Conservation (phyloP, 2,113 vertebrate genomes). For the Ceyx melanurus region DNA sequence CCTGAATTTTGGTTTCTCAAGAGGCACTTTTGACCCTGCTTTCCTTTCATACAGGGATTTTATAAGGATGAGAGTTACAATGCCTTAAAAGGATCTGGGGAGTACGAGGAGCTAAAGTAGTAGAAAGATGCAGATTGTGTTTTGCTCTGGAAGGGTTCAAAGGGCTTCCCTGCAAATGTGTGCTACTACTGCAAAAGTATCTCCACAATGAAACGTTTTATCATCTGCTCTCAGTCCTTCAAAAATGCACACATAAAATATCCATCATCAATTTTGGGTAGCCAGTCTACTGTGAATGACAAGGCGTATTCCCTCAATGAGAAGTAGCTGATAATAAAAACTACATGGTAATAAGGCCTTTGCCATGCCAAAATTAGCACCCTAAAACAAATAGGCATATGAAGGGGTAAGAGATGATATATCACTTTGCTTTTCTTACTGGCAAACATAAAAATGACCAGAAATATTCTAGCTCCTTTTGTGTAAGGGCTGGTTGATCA, state of each 20-base stretch:
- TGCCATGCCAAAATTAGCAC: background rate
- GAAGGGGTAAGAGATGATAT: background rate
- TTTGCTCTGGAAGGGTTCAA: background rate
- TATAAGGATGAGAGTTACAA: background rate
- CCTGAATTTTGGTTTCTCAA: background rate
- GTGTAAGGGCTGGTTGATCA: background rate
- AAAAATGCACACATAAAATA: background rate
- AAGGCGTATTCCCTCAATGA: background rate
- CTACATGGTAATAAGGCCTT: background rate
- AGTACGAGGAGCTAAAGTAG: background rate
- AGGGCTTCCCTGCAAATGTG: background rate
- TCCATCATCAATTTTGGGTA: accelerated
- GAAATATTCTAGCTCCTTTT: background rate
- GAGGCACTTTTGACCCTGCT: background rate
- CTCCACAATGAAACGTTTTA: accelerated
- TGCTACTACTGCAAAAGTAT: background rate
- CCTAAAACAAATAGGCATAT: background rate
- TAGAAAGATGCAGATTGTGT: background rate
- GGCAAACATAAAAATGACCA: background rate
- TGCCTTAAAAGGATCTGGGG: background rate
- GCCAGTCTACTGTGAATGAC: background rate
- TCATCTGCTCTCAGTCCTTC: background rate
- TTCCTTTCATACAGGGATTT: accelerated
- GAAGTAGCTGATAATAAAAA: background rate
- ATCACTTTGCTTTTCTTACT: background rate